A percentile compares a stretch with the other conserved stretches of the same genome.
These are phyloP conservation scores for Scaptomyza hsui DNA, from an alignment of 1,140 invertebrate species.

Conservation along the genomic window DNA sequence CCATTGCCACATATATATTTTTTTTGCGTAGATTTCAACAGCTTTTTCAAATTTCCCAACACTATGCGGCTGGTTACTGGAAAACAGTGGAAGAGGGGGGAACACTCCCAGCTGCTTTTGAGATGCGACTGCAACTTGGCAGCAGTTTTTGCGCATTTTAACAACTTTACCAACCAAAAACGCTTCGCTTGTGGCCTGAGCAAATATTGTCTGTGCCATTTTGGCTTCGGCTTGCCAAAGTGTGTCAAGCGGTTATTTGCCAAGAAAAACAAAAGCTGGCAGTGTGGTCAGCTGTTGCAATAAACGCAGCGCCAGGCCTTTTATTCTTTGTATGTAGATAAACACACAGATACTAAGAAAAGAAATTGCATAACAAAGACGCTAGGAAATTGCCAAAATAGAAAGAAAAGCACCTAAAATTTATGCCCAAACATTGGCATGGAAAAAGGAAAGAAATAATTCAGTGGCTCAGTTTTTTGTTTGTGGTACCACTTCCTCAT, in stretches of 20 bases:
- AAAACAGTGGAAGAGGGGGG: neutral
- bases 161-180: neutral
- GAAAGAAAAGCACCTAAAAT: slow-evolving; percentile 42
- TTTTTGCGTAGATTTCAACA: slow-evolving; percentile 36
- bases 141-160: slow-evolving; percentile 28
- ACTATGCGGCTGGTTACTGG: slow-evolving; percentile 1
- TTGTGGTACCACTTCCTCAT: slow-evolving; percentile 72
- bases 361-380: slow-evolving; percentile 46
- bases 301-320: slow-evolving; percentile 14
- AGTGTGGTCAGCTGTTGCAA: slow-evolving; percentile 58
- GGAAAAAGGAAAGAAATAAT: slow-evolving; percentile 68
- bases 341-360: slow-evolving; percentile 36
- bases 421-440: slow-evolving; percentile 59
- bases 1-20: slow-evolving; percentile 24
- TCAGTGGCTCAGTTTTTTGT: slow-evolving; percentile 65
- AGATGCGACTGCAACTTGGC: slow-evolving; percentile 46
- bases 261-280: slow-evolving; percentile 62
- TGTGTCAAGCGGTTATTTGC: slow-evolving; percentile 60
- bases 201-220: slow-evolving; percentile 64
- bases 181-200: slow-evolving; percentile 19
- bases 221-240: slow-evolving; percentile 41
- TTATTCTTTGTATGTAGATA: slow-evolving; percentile 54
- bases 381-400: slow-evolving; percentile 59
- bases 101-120: neutral
- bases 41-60: slow-evolving; percentile 22